Base-by-base conservation (phyloP, 92 coral and sea anemone genomes). In the Porites evermanni region DNA sequence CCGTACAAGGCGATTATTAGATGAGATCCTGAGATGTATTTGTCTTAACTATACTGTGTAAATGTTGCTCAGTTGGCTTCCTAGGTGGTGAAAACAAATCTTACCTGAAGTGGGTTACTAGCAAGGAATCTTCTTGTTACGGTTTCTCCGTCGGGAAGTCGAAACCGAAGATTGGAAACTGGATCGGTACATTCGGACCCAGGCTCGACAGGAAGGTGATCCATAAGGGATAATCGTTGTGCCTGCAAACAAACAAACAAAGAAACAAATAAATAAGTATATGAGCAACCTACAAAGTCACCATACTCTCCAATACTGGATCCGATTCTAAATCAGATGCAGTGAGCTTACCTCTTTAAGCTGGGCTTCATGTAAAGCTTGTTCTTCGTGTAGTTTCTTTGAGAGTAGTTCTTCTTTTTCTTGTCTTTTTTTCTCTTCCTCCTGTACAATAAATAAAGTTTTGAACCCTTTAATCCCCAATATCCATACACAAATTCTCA, bases 141-240 rank as follows among this genome's bases (percentile, higher is more conserved):
- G 64, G 82, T 90, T 60, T 97, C 95, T 53, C 96, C 96, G 75
- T 88, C 87, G 7, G 99, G 99, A 77, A 97, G 89, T 79, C 99
- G 93, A 85, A 97, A 97, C 68, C 99, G 90, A 60, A 97, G 90
- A 80, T 88, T 94, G 7, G 99, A 95, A 23, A 97, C 94, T 17
- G 99, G 99, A n/a, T 91, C 98, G 18, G 94, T 93, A 54, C 98
- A 97, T 80, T 97, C 98, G 65, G 99, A 95, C 67, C 97, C 99
- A 77, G 99, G 99, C 82, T 97, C 99, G 4, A 87, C 94, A 1
- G 98, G 98, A 72, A 97, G 90, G 86, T 95, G 98, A 76, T 95
- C 99, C 81, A 95, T 94, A 16, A 97, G 88, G 8, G 99, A 97
- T 72, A 95, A 71, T 75, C 98, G 90, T 69, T 97, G 99, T 59